These are phyloP conservation scores for Jaculus jaculus DNA, from an alignment of 2,113 vertebrate species.

Conservation along the genomic window DNA sequence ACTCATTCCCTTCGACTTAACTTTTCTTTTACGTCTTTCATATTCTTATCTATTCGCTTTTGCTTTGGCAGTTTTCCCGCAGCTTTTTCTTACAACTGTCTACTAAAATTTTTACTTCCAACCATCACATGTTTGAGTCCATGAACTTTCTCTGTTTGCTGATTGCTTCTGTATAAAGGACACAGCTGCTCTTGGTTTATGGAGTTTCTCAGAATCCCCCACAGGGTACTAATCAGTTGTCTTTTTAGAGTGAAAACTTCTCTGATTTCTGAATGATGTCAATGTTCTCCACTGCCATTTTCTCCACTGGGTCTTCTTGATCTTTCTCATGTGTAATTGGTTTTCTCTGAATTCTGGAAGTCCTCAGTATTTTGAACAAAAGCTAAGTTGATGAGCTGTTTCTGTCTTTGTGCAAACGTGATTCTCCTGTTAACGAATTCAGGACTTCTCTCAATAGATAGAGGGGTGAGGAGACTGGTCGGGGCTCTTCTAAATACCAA, in stretches of 20 bases:
- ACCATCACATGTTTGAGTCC: background rate
- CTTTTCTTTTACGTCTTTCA: background rate
- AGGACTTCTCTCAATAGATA: background rate
- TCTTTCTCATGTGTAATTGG: background rate
- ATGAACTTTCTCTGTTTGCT: background rate
- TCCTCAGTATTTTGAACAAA: background rate
- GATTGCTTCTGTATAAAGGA: conserved; percentile 42
- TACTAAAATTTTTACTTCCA: background rate
- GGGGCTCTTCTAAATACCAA: background rate
- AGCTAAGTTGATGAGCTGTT: background rate
- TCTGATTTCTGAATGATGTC: conserved; percentile 28
- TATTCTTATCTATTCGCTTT: background rate
- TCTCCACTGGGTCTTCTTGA: background rate
- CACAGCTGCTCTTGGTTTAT: background rate
- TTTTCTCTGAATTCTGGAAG: conserved; percentile 31
- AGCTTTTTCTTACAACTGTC: background rate
- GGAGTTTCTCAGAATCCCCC: conserved; percentile 25
- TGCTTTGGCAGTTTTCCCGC: background rate
- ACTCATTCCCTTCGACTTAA: background rate
- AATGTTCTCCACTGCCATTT: background rate
- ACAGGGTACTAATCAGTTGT: background rate
- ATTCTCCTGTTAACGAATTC: background rate
- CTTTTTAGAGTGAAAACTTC: conserved; percentile 4
- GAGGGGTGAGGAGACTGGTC: background rate
- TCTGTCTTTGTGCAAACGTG: background rate